Evolutionary conservation across 2,113 vertebrate species (phyloP).

Genomic region (Lepisosteus oculatus): DNA sequence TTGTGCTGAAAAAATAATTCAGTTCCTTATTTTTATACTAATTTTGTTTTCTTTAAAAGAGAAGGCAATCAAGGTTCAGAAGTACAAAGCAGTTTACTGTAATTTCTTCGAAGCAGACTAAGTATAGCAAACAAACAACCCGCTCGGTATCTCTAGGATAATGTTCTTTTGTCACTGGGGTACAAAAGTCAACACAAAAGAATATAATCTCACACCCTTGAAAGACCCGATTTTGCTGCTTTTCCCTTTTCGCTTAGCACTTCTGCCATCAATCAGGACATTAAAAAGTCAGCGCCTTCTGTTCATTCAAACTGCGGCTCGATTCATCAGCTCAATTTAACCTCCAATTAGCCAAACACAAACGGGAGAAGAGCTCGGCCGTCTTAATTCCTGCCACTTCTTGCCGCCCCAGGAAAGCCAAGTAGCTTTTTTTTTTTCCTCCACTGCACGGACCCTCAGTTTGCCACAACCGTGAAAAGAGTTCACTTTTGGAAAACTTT

Average conservation of each 20-base stretch:
- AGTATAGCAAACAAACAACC: too few species aligned
- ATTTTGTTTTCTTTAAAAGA: too few species aligned
- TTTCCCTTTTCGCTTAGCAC: background rate
- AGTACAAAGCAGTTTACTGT: too few species aligned
- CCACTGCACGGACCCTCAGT: background rate
- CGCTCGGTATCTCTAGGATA: too few species aligned
- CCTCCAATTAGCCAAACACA: background rate
- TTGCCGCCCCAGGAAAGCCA: background rate
- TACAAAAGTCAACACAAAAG: too few species aligned
- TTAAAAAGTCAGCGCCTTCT: background rate
- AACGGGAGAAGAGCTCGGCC: background rate
- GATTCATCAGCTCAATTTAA: constrained; percentile 2
- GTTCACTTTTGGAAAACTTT: background rate
- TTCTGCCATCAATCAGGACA: background rate
- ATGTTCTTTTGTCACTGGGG: too few species aligned
- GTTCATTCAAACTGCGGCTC: background rate
- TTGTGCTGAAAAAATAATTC: too few species aligned
- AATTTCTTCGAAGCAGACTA: too few species aligned
- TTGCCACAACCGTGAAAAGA: background rate
- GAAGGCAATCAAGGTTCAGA: too few species aligned
- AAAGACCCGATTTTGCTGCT: too few species aligned
- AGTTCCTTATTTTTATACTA: too few species aligned
- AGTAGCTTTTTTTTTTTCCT: background rate
- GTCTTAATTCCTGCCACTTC: background rate
- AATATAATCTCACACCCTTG: too few species aligned